Percentiles rank a stretch among this genome's conserved stretches.
phyloP scores from a whole-genome alignment of 2,797 vertebrate species.

The Limosa lapponica region DNA sequence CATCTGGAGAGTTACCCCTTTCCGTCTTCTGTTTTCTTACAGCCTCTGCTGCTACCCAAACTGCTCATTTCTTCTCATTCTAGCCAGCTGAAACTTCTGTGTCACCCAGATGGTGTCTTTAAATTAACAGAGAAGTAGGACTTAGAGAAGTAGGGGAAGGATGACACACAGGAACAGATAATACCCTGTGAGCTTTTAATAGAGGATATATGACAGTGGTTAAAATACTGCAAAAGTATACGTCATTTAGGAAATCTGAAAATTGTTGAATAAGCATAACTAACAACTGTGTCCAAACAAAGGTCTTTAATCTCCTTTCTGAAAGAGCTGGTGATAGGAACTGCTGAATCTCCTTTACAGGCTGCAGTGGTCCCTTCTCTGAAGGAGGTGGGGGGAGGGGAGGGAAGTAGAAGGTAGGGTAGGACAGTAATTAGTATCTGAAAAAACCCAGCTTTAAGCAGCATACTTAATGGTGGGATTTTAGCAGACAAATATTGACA shows the following conservation, averaged over 20 bases:
- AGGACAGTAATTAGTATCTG: neutral
- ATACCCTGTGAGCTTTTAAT: neutral
- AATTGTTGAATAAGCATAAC: neutral
- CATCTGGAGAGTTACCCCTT: neutral
- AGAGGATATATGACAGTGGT: neutral
- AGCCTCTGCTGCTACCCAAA: neutral
- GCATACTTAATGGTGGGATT: neutral
- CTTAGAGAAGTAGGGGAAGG: neutral
- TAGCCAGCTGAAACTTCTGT: neutral
- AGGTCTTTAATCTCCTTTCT: neutral
- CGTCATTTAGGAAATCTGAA: neutral
- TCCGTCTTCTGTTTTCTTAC: neutral
- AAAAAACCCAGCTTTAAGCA: neutral
- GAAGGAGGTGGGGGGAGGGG: neutral
- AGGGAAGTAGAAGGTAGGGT: neutral
- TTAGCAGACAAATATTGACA: slow-evolving; percentile 26
- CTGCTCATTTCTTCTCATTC: neutral
- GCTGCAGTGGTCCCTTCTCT: neutral
- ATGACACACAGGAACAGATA: neutral
- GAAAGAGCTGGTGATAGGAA: neutral
- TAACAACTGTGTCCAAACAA: neutral
- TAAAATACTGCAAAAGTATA: neutral
- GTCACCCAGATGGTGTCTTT: neutral
- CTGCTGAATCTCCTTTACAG: neutral
- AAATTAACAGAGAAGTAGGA: neutral